Conservation (phyloP, 2,113 vertebrate genomes). For the Callospermophilus lateralis region DNA sequence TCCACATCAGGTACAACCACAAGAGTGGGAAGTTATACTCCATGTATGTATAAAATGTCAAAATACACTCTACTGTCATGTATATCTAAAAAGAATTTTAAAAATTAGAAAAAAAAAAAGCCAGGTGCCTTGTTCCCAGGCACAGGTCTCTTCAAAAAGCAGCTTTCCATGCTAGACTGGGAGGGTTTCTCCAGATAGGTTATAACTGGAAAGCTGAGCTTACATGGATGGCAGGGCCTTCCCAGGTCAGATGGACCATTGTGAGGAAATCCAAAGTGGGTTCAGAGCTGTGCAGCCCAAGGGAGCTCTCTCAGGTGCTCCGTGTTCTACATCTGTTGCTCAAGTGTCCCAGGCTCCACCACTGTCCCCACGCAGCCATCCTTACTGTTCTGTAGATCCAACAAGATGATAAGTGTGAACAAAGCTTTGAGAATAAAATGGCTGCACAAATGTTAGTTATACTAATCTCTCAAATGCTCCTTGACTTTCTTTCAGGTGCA, state of each 20-base stretch:
- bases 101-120: background rate
- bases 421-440: background rate
- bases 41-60: too few species aligned
- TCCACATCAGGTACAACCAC: too few species aligned
- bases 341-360: accelerated
- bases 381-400: background rate
- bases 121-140: background rate
- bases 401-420: accelerated
- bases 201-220: background rate
- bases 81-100: too few species aligned
- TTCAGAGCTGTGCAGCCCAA: background rate
- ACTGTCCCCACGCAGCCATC: accelerated
- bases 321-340: background rate
- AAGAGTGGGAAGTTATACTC: too few species aligned
- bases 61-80: too few species aligned
- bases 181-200: background rate
- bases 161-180: background rate
- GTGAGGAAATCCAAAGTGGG: background rate
- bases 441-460: background rate
- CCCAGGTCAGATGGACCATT: background rate
- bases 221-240: background rate
- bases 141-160: accelerated
- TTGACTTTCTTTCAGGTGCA: background rate
- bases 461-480: background rate
- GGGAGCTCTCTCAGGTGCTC: background rate